Evolutionary conservation across 2,888 invertebrate genomes (phyloP).

Genomic region (Ormyrus labotus): DNA sequence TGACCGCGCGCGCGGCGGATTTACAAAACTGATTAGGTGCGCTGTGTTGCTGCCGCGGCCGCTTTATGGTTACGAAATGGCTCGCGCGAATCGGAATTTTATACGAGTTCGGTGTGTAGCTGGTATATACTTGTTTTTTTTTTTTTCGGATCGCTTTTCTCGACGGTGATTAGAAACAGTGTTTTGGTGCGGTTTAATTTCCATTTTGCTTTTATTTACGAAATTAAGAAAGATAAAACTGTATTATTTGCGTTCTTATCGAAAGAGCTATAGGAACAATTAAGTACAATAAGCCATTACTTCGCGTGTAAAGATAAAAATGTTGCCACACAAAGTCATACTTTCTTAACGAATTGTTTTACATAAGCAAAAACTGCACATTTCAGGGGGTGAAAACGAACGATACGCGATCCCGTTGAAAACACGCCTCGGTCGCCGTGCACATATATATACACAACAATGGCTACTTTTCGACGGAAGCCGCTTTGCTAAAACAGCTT

Average conservation of each 20-base stretch:
- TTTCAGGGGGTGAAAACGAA: not conserved
- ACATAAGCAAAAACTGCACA: not conserved
- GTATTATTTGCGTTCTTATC: no score
- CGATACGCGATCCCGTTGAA: constrained; percentile 37
- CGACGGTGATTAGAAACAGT: constrained; percentile 2
- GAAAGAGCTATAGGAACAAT: no score
- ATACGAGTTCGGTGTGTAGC: no score
- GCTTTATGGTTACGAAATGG: constrained; percentile 23
- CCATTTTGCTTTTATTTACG: no score
- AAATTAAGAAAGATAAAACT: no score
- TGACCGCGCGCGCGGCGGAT: constrained; percentile 19
- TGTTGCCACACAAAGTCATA: no score
- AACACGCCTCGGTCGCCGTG: constrained; percentile 8
- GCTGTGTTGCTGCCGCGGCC: not conserved
- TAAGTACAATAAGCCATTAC: no score
- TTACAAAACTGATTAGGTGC: constrained; percentile 40
- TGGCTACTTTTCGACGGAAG: constrained; percentile 36
- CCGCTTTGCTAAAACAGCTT: constrained; percentile 9
- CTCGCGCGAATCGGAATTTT: not conserved
- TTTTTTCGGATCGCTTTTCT: not conserved
- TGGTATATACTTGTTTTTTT: not conserved
- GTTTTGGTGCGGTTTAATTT: not conserved
- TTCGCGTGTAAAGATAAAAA: no score
- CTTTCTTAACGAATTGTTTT: no score
- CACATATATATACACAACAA: not conserved